These are phyloP conservation scores for Microplitis manilae DNA, from an alignment of 2,888 invertebrate species.

Conservation along the genomic window DNA sequence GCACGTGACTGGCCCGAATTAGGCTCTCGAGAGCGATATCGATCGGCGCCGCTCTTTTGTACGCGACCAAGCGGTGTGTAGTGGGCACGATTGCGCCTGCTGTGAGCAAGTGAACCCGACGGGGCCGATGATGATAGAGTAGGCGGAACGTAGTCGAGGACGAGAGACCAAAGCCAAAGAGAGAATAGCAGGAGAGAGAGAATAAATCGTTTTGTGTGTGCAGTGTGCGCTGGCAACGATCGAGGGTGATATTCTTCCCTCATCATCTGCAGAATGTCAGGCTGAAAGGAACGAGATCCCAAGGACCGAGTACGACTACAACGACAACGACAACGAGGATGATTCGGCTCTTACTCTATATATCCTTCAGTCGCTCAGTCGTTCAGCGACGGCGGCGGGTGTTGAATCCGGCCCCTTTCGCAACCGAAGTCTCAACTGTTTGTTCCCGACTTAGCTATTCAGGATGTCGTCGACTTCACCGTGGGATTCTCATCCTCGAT, in stretches of 20 bases:
- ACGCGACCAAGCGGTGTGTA: constrained; percentile 10
- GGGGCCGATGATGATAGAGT: constrained; percentile 17
- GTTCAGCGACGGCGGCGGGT: constrained; percentile 35
- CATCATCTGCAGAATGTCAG: constrained; percentile 7
- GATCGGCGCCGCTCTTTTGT: constrained; percentile 48
- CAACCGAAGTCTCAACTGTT: constrained; percentile 25
- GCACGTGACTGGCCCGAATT: constrained; percentile 66
- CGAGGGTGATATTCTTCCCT: background rate
- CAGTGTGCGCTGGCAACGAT: constrained; percentile 6
- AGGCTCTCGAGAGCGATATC: constrained; percentile 59
- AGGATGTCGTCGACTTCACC: constrained; percentile 34
- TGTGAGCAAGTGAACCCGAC: constrained; percentile 23
- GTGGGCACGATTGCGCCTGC: constrained; percentile 24
- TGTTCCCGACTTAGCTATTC: constrained; percentile 35
- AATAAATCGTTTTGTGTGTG: constrained; percentile 4
- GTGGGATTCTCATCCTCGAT: constrained; percentile 25
- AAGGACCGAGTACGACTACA: background rate
- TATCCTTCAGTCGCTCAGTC: too few relatives aligned
- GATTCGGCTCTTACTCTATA: background rate
- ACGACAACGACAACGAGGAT: background rate
- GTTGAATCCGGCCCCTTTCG: constrained; percentile 55
- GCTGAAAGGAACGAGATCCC: constrained; percentile 9
- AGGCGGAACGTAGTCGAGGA: background rate
- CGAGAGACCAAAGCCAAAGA: background rate
- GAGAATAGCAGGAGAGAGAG: background rate